phyloP scores from a whole-genome alignment of 2,797 vertebrate species.

The Darevskia nairensis region DNA sequence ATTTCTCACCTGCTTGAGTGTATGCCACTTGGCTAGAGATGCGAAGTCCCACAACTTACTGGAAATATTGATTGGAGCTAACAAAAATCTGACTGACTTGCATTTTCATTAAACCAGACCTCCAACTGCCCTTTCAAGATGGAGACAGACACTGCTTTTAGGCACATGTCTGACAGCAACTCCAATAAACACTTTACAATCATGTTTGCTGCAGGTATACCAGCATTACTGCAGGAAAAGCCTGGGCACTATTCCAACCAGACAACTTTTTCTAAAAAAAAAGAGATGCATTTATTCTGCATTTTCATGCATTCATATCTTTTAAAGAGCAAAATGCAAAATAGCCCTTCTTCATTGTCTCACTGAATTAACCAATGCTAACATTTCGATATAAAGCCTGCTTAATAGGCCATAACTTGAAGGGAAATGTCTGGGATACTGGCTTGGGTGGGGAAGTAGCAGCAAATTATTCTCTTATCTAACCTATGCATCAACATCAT shows the following conservation, averaged over 20 bases:
- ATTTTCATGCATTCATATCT: neutral
- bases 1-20: constrained; percentile 7
- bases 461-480: constrained; percentile 68
- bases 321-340: constrained; percentile 1
- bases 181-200: neutral
- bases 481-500: constrained; percentile 52
- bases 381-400: neutral
- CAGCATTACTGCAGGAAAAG: neutral
- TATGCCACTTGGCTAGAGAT: neutral
- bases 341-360: neutral
- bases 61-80: constrained; percentile 20
- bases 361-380: neutral
- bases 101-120: constrained; percentile 36
- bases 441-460: constrained; percentile 57
- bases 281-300: neutral
- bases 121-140: constrained; percentile 29
- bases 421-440: constrained; percentile 57
- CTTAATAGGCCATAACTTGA: constrained; percentile 26
- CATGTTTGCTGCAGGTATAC: constrained; percentile 2
- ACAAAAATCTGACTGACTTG: constrained; percentile 22
- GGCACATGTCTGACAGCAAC: constrained; percentile 1
- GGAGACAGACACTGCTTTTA: constrained; percentile 26
- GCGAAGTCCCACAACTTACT: constrained; percentile 14
- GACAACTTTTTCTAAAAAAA: neutral
- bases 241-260: too few relatives aligned